Base-by-base conservation (phyloP, 1,140 invertebrate species). In the Drosophila kurseongensis region DNA sequence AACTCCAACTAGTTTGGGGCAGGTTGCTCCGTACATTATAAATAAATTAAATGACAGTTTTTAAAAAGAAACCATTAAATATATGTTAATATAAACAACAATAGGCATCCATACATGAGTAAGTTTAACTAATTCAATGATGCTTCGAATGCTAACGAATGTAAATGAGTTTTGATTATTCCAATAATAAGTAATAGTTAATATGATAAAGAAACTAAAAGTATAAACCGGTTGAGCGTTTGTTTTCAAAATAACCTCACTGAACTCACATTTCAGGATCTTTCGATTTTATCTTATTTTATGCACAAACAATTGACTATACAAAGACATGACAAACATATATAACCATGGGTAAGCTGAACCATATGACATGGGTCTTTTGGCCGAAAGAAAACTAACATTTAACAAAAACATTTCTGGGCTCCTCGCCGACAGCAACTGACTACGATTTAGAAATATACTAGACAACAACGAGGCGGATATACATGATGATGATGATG, bases 151-250 rank as follows among this genome's bases (percentile, higher is more conserved):
- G 54, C 27, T 61, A 67, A 67, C 44, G 48, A 68, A 75, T 78
- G 45, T 38, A 35, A 60, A 71, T 79, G 45, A 52, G 47, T 57
- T 71, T 73, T 68, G 60, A 75, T 72, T 76, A 54, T 58, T 57
- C 62, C 65, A 86, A 47, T 88, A 79, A 86, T 86, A 86, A 82
- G 60, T 75, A 72, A 60, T 48, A 80, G 29, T 44, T 40, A 58
- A 68, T n/a, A 16, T 36, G 36, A 69, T 44, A 41, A 42, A 57
- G 8, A 42, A 51, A 51, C 8, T 18, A 18, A 23, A 58, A 44
- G 32, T 38, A 18, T 18, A 61, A 38, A 56, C 23, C 41, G 59
- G 12, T 23, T 36, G 23, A 57, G 38, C 38, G 42, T 47, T 38
- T 5, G n/a, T 58, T 52, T 78, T 57, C 72, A 42, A 72, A 80